Evolutionary conservation across 2,888 invertebrate species (phyloP).

Genomic region (Autographa pulchrina): DNA sequence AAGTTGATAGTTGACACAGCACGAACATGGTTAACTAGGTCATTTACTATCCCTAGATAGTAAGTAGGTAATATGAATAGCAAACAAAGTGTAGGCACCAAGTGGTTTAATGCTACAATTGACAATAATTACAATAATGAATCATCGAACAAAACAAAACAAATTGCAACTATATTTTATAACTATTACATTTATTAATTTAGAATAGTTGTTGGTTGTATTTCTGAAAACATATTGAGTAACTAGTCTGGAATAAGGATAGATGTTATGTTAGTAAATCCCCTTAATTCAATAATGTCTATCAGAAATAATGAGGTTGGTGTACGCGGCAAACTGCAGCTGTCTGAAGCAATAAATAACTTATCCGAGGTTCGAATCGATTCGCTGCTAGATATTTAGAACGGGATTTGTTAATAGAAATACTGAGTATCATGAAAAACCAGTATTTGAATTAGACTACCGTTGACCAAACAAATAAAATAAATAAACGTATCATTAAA

Average conservation of each 20-base stretch:
- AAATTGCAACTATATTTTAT: constrained; percentile 42
- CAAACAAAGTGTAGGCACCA: constrained; percentile 57
- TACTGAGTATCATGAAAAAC: constrained; percentile 35
- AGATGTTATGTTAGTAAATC: constrained; percentile 25
- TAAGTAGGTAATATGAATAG: constrained; percentile 49
- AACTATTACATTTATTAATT: constrained; percentile 50
- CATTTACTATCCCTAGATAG: constrained; percentile 63
- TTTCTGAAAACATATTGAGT: constrained; percentile 20
- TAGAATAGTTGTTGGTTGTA: constrained; percentile 20
- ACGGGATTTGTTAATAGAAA: constrained; percentile 55
- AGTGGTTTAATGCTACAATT: constrained; percentile 51
- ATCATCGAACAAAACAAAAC: constrained; percentile 57
- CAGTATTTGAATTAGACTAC: constrained; percentile 19
- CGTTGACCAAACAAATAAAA: constrained; percentile 10
- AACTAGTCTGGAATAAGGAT: constrained; percentile 13
- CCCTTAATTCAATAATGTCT: constrained; percentile 38
- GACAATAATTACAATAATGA: constrained; percentile 58
- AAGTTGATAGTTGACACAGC: constrained; percentile 35
- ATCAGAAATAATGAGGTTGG: constrained; percentile 60
- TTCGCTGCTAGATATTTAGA: constrained; percentile 66
- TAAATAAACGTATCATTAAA: constrained; percentile 2
- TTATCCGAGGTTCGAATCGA: constrained; percentile 70
- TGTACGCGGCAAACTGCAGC: constrained; percentile 67
- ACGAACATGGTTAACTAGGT: constrained; percentile 66
- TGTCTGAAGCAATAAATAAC: constrained; percentile 68